Conservation (phyloP, 1,140 invertebrate species). For the Drosophila sp. region DNA sequence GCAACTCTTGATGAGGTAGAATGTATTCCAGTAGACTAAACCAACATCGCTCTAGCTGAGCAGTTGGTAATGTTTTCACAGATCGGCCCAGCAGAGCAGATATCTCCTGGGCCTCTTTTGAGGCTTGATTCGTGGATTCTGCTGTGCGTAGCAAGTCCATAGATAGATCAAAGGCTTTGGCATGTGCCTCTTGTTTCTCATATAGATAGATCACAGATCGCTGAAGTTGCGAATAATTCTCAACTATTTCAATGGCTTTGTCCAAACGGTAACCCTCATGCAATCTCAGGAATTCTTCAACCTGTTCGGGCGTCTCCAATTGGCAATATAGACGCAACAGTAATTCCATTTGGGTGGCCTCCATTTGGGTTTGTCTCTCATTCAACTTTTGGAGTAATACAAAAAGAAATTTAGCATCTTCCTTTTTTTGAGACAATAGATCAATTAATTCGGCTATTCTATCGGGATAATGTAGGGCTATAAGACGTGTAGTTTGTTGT, state of each 20-base stretch:
- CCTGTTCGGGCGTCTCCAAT: conserved; percentile 82
- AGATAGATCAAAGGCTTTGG: conserved; percentile 83
- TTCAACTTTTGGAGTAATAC: conserved; percentile 87
- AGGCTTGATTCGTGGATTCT: conserved; percentile 25
- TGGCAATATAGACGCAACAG: conserved; percentile 89
- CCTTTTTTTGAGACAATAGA: conserved; percentile 50
- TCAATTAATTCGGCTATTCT: conserved; percentile 80
- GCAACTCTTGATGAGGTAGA: conserved; percentile 67
- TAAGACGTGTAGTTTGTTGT: conserved; percentile 84
- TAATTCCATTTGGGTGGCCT: conserved; percentile 85
- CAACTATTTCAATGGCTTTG: conserved; percentile 82
- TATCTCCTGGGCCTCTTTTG: conserved; percentile 58
- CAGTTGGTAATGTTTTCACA: conserved; percentile 71
- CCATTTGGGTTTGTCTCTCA: conserved; percentile 84
- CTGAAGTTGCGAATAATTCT: conserved; percentile 75
- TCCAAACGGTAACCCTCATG: conserved; percentile 72
- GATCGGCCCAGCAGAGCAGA: conserved; percentile 82
- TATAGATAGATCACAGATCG: conserved; percentile 83
- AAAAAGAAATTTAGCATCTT: conserved; percentile 84
- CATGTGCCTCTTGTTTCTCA: conserved; percentile 83
- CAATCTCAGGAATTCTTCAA: conserved; percentile 70
- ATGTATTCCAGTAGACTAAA: conserved; percentile 82
- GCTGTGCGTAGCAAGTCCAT: conserved; percentile 71
- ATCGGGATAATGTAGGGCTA: conserved; percentile 84
- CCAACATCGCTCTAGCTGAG: conserved; percentile 83